Percentiles rank a stretch among this genome's conserved stretches.
phyloP scores from a whole-genome alignment of 2,113 vertebrate genomes.

The Anguilla japonica region DNA sequence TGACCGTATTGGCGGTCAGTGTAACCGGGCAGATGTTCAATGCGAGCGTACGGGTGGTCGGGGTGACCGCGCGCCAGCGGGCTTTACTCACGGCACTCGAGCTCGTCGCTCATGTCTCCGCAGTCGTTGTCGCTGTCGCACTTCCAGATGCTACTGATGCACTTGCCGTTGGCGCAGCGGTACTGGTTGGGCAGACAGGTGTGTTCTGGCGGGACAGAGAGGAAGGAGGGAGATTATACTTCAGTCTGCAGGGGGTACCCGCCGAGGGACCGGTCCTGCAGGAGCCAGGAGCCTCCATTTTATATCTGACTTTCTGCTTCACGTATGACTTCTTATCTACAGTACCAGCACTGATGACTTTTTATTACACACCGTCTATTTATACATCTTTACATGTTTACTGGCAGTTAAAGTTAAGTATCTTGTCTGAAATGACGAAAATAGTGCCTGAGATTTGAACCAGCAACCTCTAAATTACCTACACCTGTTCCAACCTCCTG shows the following conservation, averaged over 20 bases:
- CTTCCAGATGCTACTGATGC: conserved; percentile 96
- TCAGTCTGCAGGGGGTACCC: too few species aligned
- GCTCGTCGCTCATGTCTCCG: conserved; percentile 95
- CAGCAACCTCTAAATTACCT: not conserved
- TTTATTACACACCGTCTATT: not conserved
- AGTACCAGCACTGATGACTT: too few species aligned
- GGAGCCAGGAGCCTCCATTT: too few species aligned
- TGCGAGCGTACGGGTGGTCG: not conserved
- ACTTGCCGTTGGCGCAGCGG: conserved; percentile 89
- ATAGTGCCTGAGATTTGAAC: not conserved
- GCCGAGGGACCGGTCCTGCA: too few species aligned
- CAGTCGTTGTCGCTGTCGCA: conserved; percentile 97
- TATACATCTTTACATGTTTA: not conserved
- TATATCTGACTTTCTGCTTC: too few species aligned
- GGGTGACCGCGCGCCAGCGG: not conserved
- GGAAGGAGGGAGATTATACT: not conserved
- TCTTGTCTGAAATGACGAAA: not conserved
- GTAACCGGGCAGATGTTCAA: not conserved
- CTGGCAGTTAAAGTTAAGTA: not conserved
- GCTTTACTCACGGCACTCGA: conserved; percentile 86
- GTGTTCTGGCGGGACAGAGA: conserved; percentile 56
- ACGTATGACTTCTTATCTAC: too few species aligned
- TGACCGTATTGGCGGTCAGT: not conserved
- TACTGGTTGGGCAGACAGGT: conserved; percentile 91
- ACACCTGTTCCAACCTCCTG: not conserved